A percentile compares a stretch with the other conserved stretches of the same genome.
Evolutionary conservation across 2,797 vertebrate genomes (phyloP).

Genomic region (Masticophis lateralis): DNA sequence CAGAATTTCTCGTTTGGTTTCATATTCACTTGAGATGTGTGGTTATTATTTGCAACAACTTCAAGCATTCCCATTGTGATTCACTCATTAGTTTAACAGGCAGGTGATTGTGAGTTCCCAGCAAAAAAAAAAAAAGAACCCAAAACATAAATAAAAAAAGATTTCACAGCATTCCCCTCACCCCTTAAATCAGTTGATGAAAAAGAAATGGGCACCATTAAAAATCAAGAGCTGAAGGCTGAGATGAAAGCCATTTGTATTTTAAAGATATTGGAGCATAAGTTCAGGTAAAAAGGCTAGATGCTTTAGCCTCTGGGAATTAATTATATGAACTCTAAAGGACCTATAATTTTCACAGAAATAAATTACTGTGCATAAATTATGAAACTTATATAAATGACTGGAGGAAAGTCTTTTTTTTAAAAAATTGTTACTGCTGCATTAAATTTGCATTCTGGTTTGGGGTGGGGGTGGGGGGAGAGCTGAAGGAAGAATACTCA

Average conservation of each 20-base stretch:
- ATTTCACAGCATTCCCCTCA: not conserved
- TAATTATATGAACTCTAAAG: not conserved
- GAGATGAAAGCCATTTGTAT: constrained; percentile 1
- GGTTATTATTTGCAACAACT: constrained; percentile 35
- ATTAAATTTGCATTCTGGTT: not conserved
- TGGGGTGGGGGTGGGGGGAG: too few species aligned
- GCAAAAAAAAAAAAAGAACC: not conserved
- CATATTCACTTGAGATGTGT: not conserved
- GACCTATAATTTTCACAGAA: not conserved
- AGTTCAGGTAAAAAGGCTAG: constrained; percentile 21
- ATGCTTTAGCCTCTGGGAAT: not conserved
- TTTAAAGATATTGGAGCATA: constrained; percentile 31
- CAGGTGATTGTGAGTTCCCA: constrained; percentile 31
- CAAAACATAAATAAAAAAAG: not conserved
- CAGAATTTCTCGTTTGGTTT: constrained; percentile 37
- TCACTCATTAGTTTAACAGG: constrained; percentile 40
- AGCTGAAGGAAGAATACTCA: not conserved
- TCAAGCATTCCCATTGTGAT: constrained; percentile 6
- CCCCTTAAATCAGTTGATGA: not conserved
- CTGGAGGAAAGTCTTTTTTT: not conserved
- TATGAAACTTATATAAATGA: not conserved
- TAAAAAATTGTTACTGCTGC: not conserved
- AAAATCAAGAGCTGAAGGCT: not conserved
- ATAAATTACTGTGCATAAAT: constrained; percentile 14
- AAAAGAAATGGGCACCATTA: constrained; percentile 12